Conservation (phyloP, 53 echinoderm and acorn worm species). For the Holothuria scabra region DNA sequence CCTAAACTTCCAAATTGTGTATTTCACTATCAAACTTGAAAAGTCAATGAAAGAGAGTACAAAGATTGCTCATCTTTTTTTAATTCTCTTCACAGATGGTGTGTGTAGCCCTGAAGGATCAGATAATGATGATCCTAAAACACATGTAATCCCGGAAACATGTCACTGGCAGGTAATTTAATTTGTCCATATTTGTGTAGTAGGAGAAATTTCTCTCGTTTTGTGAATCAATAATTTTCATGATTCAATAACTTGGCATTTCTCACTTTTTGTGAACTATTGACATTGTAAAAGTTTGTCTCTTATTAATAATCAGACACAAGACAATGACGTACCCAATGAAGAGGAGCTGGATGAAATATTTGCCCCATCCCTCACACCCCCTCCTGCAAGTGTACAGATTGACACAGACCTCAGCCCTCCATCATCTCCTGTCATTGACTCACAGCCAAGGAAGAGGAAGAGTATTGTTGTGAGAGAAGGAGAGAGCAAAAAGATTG, state of each 20-base stretch:
- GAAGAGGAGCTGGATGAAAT: constrained; percentile 1
- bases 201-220: too few relatives aligned
- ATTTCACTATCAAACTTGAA: too few relatives aligned
- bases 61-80: too few relatives aligned
- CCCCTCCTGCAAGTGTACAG: constrained; percentile 20
- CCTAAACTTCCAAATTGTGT: too few relatives aligned
- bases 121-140: not conserved
- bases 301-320: not conserved
- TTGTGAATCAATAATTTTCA: too few relatives aligned
- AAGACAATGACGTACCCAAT: not conserved
- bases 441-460: constrained; percentile 21
- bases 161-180: constrained; percentile 21
- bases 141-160: not conserved
- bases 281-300: too few relatives aligned
- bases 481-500: not conserved
- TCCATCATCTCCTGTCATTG: constrained; percentile 19
- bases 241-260: too few relatives aligned
- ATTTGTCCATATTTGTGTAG: too few relatives aligned
- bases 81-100: constrained; percentile 1
- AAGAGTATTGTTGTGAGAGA: constrained; percentile 27
- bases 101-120: constrained; percentile 9
- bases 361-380: constrained; percentile 14
- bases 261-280: too few relatives aligned
- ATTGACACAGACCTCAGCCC: constrained; percentile 34
- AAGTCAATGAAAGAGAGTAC: too few relatives aligned